Evolutionary conservation across 2,113 vertebrate species (phyloP).

Genomic region (Phalacrocorax carbo): DNA sequence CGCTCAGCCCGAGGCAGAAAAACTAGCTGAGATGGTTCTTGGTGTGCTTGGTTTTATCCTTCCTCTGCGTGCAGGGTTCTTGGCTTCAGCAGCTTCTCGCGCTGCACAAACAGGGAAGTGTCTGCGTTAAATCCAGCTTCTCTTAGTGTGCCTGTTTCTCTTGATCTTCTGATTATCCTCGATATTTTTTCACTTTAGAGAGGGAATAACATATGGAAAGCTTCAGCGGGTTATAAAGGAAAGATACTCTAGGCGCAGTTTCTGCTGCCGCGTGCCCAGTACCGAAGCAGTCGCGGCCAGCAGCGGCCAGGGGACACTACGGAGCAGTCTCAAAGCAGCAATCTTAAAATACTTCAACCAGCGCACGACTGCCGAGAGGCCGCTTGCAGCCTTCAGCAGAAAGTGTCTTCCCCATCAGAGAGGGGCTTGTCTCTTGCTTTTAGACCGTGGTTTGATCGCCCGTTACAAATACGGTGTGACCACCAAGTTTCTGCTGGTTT

Average conservation of each 20-base stretch:
- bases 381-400: not conserved
- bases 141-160: not conserved
- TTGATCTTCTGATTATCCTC: not conserved
- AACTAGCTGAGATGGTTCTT: constrained; percentile 24
- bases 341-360: not conserved
- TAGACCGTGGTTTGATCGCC: fast-evolving
- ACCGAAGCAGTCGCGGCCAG: not conserved
- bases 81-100: not conserved
- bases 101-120: constrained; percentile 56
- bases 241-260: fast-evolving
- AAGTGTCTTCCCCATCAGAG: not conserved
- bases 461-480: fast-evolving
- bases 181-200: not conserved
- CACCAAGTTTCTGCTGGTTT: fast-evolving
- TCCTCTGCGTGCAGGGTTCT: not conserved
- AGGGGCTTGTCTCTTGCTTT: fast-evolving
- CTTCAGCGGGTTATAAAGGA: not conserved
- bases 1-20: constrained; percentile 9
- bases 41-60: not conserved
- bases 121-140: not conserved
- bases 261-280: not conserved
- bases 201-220: not conserved
- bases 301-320: not conserved
- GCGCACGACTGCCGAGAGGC: not conserved
- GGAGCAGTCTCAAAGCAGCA: not conserved